Conservation (phyloP, 1,140 invertebrate genomes). For the Drosophila aff. region DNA sequence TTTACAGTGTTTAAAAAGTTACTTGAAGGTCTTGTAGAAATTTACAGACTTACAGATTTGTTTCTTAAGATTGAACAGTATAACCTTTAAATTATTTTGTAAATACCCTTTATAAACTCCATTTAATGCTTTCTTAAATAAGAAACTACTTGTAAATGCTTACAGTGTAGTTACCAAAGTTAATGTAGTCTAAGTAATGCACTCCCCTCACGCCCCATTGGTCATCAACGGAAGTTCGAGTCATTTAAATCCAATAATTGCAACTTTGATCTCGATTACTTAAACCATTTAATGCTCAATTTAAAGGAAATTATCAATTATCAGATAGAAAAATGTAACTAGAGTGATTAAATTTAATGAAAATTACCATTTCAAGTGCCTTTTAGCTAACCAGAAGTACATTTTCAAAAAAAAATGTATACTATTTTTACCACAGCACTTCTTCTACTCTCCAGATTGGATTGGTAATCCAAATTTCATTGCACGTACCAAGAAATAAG, state of each 20-base stretch:
- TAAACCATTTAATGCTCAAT: conserved; percentile 51
- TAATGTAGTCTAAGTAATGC: conserved; percentile 19
- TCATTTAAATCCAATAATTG: conserved; percentile 61
- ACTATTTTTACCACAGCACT: not conserved
- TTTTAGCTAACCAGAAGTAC: not conserved
- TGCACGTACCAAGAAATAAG: conserved; percentile 67
- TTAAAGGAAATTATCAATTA: conserved; percentile 64
- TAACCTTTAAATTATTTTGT: too few species aligned
- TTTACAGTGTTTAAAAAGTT: too few species aligned
- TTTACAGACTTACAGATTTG: not conserved
- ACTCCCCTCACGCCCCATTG: conserved; percentile 65
- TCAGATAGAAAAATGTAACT: not conserved
- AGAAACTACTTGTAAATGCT: not conserved
- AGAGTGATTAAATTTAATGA: not conserved
- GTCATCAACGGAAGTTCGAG: conserved; percentile 71
- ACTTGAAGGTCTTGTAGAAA: not conserved
- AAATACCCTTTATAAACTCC: not conserved
- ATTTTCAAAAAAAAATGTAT: conserved; percentile 1
- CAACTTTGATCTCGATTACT: conserved; percentile 23
- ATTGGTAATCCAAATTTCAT: conserved; percentile 35
- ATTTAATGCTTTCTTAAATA: not conserved
- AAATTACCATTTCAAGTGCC: not conserved
- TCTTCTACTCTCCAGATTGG: conserved; percentile 6
- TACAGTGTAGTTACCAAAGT: not conserved
- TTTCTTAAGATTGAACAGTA: not conserved